Base-by-base conservation (phyloP, 2,888 invertebrate genomes). In the Drosophila quinaria region DNA sequence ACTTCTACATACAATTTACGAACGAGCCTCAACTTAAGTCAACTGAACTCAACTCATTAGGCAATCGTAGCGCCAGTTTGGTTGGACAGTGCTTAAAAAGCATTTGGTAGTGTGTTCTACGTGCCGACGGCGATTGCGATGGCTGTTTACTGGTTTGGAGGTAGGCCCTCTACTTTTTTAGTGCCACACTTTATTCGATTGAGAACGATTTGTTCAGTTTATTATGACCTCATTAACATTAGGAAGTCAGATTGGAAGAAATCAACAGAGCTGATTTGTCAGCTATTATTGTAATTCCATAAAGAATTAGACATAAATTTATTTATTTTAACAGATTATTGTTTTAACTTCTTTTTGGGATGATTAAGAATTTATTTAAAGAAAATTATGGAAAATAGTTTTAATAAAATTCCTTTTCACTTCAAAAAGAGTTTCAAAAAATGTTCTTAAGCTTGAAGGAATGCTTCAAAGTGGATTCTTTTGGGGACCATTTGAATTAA, bases 11-110 rank as follows among this genome's bases (percentile, higher is more conserved):
- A 33, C 33, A 55, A 78, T 67, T 59, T 66, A 44, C 49, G 17
- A 69, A 60, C 50, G 33, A 37, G 22, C 35, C 56, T 15, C 22
- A 35, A 50, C 60, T 44, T 11, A 55, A 51, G 58, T 42, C 66
- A 68, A 58, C 63, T 84, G 79, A 81, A 51, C 60, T 42, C 66
- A 68, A 58, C 63, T 84, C 81, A 81, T 85, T 84, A 78, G 74
- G 80, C 78, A 74, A 74, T 58, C 73, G 70, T 82, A 88, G 88
- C 88, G 84, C 84, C 84, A 76, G 59, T 78, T 64, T 19, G 64
- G 47, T 76, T 65, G 63, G 64, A 39, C 58, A 65, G 29, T 50
- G 64, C 62, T 46, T 50, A 10, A 66, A 72, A 54, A 70, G 63
- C 58, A 33, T 73, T 86, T 84, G 64, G 5, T 25, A 5, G 59